phyloP scores from a whole-genome alignment of 1,140 invertebrate genomes.

The Rhopalosiphum padi region DNA sequence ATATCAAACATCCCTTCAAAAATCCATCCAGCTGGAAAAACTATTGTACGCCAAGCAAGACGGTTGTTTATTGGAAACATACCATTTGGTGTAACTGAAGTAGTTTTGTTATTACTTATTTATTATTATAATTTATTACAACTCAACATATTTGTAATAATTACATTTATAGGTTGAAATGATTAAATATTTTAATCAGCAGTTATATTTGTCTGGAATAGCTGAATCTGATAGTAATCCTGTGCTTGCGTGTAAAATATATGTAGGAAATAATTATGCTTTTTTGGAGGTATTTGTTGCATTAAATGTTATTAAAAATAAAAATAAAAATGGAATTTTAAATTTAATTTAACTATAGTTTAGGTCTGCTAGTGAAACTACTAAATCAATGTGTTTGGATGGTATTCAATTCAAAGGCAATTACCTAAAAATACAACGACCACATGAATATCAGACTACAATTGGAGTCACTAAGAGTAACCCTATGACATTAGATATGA shows the following conservation, averaged over 20 bases:
- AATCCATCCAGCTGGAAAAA: constrained; percentile 97
- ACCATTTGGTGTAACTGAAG: constrained; percentile 98
- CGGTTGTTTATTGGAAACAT: constrained; percentile 98
- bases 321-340: constrained; percentile 1
- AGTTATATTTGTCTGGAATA: constrained; percentile 98
- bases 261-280: constrained; percentile 99
- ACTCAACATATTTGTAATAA: neutral
- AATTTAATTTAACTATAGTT: constrained; percentile 68
- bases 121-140: neutral
- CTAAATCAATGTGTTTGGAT: constrained; percentile 99
- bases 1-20: constrained; percentile 86
- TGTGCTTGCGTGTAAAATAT: constrained; percentile 97
- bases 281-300: constrained; percentile 88
- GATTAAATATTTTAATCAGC: constrained; percentile 99
- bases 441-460: constrained; percentile 99
- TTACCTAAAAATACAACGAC: constrained; percentile 96
- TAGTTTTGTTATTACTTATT: constrained; percentile 59
- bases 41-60: constrained; percentile 95
- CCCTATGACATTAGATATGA: constrained; percentile 66
- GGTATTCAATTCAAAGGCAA: constrained; percentile 99
- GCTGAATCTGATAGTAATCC: constrained; percentile 99
- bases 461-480: constrained; percentile 91
- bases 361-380: constrained; percentile 99
- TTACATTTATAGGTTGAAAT: constrained; percentile 81
- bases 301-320: neutral